Percentiles rank a stretch among this genome's conserved stretches.
Evolutionary conservation across 2,888 invertebrate genomes (phyloP).

Genomic region (Neria commutata): DNA sequence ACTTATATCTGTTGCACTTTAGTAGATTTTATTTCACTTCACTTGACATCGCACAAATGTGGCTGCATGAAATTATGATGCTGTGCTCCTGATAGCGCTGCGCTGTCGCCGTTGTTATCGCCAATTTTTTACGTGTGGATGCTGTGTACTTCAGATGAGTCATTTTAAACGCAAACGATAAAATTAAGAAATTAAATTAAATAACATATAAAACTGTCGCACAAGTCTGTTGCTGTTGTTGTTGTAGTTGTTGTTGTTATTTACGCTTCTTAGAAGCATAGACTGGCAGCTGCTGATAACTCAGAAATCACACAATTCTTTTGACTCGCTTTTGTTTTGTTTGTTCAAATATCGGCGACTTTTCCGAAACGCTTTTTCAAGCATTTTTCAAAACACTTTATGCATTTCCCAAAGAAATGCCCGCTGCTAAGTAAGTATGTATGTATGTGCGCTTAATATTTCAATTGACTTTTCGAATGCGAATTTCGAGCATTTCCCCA

Average conservation of each 20-base stretch:
- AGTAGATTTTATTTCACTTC: slow-evolving; percentile 31
- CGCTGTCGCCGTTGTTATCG: slow-evolving; percentile 18
- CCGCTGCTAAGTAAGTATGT: too few species aligned
- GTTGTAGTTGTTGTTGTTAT: slow-evolving; percentile 20
- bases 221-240: slow-evolving; percentile 18
- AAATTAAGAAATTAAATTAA: background rate
- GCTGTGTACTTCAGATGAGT: slow-evolving; percentile 19
- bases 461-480: too few species aligned
- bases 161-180: slow-evolving; percentile 17
- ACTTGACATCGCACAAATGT: slow-evolving; percentile 28
- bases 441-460: too few species aligned
- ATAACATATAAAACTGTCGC: background rate
- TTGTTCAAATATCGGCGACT: slow-evolving; percentile 36
- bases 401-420: too few species aligned
- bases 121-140: slow-evolving; percentile 19
- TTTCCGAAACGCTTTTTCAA: too few species aligned
- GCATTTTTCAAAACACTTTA: too few species aligned
- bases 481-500: too few species aligned
- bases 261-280: slow-evolving; percentile 9
- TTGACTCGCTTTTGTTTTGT: slow-evolving; percentile 32
- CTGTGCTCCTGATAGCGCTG: slow-evolving; percentile 25
- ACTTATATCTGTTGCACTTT: slow-evolving; percentile 24
- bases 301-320: too few species aligned
- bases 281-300: slow-evolving; percentile 10
- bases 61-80: slow-evolving; percentile 32